These are phyloP conservation scores for Calidris pugnax DNA, from an alignment of 2,113 vertebrate genomes.

Conservation along the genomic window DNA sequence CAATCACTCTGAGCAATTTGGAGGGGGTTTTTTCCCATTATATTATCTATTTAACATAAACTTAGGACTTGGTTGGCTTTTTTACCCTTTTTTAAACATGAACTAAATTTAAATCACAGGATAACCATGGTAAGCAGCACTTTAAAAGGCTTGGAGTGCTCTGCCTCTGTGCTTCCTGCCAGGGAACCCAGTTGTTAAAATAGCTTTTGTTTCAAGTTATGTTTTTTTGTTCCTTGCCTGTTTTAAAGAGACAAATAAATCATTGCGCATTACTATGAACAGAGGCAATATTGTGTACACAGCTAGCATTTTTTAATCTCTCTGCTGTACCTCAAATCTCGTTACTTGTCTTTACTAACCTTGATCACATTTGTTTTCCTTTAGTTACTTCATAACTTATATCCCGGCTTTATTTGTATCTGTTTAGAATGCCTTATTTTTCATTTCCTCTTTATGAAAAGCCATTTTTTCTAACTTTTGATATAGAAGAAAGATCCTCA, in stretches of 20 bases:
- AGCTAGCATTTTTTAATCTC: not conserved
- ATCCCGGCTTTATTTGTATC: not conserved
- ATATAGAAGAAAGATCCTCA: not conserved
- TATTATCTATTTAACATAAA: not conserved
- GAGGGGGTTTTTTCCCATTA: fast-evolving
- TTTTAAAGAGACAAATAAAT: not conserved
- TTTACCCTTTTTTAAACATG: not conserved
- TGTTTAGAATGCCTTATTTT: not conserved
- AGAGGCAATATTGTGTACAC: fast-evolving
- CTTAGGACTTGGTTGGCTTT: not conserved
- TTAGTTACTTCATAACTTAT: not conserved
- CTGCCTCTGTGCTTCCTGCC: not conserved
- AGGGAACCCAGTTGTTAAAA: not conserved
- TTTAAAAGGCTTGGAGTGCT: not conserved
- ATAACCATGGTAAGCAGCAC: not conserved
- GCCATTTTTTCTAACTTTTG: not conserved
- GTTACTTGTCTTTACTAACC: not conserved
- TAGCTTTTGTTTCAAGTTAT: not conserved
- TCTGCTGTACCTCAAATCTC: not conserved
- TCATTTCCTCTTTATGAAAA: not conserved
- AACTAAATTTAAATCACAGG: not conserved
- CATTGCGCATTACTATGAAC: not conserved
- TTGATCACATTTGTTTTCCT: not conserved
- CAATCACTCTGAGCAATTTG: not conserved
- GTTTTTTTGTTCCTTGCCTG: not conserved